Evolutionary conservation across 2,888 invertebrate species (phyloP).

Genomic region (Thecocarcelia acutangulata): DNA sequence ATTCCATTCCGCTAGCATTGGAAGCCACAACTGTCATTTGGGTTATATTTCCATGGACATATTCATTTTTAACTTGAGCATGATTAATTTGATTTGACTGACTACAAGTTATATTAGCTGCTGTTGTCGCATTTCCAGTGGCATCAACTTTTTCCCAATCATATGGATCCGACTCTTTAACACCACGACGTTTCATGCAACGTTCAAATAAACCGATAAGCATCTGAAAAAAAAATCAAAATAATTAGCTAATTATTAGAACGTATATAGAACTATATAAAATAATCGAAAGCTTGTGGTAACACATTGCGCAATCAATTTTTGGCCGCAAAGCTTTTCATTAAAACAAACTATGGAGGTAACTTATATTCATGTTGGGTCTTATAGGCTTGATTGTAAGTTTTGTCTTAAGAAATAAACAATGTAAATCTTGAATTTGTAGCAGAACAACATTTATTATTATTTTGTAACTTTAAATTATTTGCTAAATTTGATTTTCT

Average conservation of each 20-base stretch:
- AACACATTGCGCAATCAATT: no score
- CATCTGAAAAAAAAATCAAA: constrained; percentile 83
- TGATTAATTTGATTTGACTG: constrained; percentile 80
- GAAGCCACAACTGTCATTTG: constrained; percentile 82
- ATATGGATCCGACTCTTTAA: constrained; percentile 94
- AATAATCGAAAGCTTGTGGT: no score
- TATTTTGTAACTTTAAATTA: no score
- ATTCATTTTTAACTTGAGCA: constrained; percentile 79
- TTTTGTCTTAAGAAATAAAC: no score
- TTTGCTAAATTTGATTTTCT: no score
- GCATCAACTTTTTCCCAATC: constrained; percentile 93
- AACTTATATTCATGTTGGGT: no score
- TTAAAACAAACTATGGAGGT: no score
- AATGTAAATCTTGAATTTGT: no score
- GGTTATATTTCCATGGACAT: constrained; percentile 80
- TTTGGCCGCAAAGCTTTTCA: no score
- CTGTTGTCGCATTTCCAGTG: constrained; percentile 68
- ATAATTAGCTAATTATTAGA: neutral
- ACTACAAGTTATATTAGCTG: constrained; percentile 72
- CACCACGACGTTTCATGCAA: constrained; percentile 96
- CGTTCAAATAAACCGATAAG: constrained; percentile 92
- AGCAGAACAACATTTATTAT: no score
- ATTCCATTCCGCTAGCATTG: constrained; percentile 81
- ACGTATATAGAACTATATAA: no score
- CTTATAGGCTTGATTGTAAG: no score